Conservation (phyloP, 2,888 invertebrate genomes). For the Cheilosia vernalis region DNA sequence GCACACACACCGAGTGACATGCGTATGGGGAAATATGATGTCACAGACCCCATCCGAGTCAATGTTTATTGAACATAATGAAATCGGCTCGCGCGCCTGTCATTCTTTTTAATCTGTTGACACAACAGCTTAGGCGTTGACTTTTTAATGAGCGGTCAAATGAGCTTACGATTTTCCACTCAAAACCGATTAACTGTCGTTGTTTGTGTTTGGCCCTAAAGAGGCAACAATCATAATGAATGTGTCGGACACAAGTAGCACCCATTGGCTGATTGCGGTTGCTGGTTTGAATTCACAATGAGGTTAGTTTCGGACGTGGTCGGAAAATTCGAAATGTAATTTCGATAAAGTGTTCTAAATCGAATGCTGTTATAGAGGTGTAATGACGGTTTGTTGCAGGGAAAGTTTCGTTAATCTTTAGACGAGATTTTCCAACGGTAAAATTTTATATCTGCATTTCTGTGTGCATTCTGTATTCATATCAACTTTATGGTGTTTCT, state of each 20-base stretch:
- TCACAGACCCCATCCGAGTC: constrained; percentile 20
- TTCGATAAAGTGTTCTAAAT: constrained; percentile 25
- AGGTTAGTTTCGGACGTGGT: constrained; percentile 26
- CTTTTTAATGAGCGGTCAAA: constrained; percentile 51
- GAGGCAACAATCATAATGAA: constrained; percentile 42
- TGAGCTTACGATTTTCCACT: constrained; percentile 43
- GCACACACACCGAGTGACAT: neutral
- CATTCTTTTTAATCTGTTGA: constrained; percentile 53
- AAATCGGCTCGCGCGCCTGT: constrained; percentile 30
- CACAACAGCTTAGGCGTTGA: constrained; percentile 52
- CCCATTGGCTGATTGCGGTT: constrained; percentile 22
- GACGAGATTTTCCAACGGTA: neutral
- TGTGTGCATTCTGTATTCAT: neutral
- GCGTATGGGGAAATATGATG: constrained; percentile 22
- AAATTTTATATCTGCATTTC: neutral
- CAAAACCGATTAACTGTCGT: constrained; percentile 48
- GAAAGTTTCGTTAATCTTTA: neutral
- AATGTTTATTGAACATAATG: constrained; percentile 59
- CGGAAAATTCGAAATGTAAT: constrained; percentile 33
- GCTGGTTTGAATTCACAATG: constrained; percentile 55
- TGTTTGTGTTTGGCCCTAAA: constrained; percentile 34
- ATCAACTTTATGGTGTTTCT: neutral
- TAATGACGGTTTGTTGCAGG: constrained; percentile 6
- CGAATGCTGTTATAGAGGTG: constrained; percentile 10
- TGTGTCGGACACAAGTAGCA: constrained; percentile 49